phyloP scores from a whole-genome alignment of 2,113 vertebrate species.

The Semnornis frantzii region DNA sequence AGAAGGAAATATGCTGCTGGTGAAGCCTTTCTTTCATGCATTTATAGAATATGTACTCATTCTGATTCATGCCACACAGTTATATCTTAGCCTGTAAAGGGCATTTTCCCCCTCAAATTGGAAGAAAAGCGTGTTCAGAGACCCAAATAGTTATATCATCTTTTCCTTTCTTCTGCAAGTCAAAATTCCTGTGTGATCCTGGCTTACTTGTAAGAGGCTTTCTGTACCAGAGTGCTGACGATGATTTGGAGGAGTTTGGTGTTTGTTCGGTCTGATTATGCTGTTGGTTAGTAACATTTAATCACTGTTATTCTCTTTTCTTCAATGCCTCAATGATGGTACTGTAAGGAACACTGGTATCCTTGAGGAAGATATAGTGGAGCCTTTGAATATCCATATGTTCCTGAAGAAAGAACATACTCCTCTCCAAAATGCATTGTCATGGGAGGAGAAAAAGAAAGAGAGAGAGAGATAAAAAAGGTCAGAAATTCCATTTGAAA shows the following conservation, averaged over 20 bases:
- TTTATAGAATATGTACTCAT: conserved; percentile 27
- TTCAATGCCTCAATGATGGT: background rate
- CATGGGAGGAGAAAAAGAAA: background rate
- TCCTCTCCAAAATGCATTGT: background rate
- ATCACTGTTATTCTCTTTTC: background rate
- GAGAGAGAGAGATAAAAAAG: background rate
- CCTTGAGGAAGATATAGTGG: background rate
- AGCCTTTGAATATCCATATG: background rate
- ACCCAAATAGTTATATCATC: background rate
- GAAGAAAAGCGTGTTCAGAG: background rate
- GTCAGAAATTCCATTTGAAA: background rate
- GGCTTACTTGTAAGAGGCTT: background rate
- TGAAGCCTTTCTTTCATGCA: conserved; percentile 30
- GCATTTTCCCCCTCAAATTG: background rate
- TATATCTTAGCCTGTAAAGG: background rate
- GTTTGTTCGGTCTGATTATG: conserved; percentile 17
- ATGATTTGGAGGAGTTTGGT: background rate
- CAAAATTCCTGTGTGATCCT: background rate
- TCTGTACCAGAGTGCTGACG: background rate
- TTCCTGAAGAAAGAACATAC: background rate
- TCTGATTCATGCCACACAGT: conserved; percentile 26
- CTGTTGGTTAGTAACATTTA: background rate
- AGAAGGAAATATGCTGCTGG: conserved; percentile 22
- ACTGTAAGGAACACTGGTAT: background rate
- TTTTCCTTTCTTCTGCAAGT: conserved; percentile 8